These are phyloP conservation scores for Mythimna pallens DNA, from an alignment of 2,888 invertebrate genomes.

Conservation along the genomic window DNA sequence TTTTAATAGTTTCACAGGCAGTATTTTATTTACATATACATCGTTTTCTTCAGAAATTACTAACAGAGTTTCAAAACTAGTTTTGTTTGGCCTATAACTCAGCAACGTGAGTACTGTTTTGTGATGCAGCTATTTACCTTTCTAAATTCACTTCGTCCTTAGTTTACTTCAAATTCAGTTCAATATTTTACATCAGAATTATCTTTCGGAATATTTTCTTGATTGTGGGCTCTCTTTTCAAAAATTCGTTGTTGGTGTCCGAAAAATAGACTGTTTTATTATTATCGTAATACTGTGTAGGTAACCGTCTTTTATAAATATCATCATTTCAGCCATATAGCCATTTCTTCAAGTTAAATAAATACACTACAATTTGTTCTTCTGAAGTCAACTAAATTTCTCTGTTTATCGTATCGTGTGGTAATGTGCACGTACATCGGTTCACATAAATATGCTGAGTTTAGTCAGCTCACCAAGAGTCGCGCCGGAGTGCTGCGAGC, in stretches of 20 bases:
- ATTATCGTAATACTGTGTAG: neutral
- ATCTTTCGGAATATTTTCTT: too few species aligned
- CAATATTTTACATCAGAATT: too few species aligned
- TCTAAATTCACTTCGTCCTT: too few species aligned
- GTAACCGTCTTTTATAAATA: neutral
- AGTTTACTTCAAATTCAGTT: too few species aligned
- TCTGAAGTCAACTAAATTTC: neutral
- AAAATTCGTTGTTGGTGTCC: neutral
- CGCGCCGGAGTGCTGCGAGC: constrained; percentile 11
- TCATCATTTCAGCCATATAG: neutral
- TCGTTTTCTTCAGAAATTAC: too few species aligned
- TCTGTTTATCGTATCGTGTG: constrained; percentile 38
- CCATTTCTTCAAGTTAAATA: neutral
- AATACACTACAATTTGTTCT: neutral
- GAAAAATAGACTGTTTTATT: neutral
- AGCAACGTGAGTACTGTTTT: too few species aligned
- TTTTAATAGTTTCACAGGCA: too few species aligned
- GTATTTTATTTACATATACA: too few species aligned
- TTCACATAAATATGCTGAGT: constrained; percentile 46
- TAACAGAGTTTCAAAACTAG: too few species aligned
- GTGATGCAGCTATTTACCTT: too few species aligned
- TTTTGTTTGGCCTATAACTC: too few species aligned
- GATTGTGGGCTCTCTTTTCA: neutral
- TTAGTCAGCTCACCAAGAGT: constrained; percentile 39
- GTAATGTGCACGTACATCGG: constrained; percentile 28